Percentiles rank a stretch among this genome's conserved stretches.
Evolutionary conservation across 2,797 vertebrate genomes (phyloP).

Genomic region (Champsocephalus esox): DNA sequence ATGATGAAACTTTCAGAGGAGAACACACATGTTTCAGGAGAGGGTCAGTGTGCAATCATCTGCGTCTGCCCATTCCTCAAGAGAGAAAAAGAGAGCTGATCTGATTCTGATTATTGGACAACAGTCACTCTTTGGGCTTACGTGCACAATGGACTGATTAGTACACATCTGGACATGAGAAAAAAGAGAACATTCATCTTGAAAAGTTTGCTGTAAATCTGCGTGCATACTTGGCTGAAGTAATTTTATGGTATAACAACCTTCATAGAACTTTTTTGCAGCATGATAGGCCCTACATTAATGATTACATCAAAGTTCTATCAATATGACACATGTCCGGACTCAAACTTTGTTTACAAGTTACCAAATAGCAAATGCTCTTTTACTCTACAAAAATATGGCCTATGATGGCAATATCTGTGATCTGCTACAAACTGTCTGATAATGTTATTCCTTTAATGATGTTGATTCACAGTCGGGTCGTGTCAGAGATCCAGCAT

Average conservation of each 20-base stretch:
- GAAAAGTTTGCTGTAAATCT: conserved; percentile 60
- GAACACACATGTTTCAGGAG: conserved; percentile 53
- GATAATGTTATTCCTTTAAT: conserved; percentile 42
- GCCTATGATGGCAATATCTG: background rate
- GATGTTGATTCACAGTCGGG: conserved; percentile 40
- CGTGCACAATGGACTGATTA: conserved; percentile 72
- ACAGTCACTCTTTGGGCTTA: conserved; percentile 45
- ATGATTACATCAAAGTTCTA: conserved; percentile 29
- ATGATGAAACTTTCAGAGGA: conserved; percentile 40
- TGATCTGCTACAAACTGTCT: conserved; percentile 28
- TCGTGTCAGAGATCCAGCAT: conserved; percentile 48
- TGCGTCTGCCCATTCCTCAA: conserved; percentile 44
- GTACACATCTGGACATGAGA: conserved; percentile 72
- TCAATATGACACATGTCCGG: conserved; percentile 11
- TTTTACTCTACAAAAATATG: background rate
- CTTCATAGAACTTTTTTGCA: conserved; percentile 2
- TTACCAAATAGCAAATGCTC: background rate
- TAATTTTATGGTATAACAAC: conserved; percentile 35
- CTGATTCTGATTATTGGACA: conserved; percentile 66
- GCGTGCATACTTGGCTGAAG: conserved; percentile 34
- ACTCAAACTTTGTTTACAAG: conserved; percentile 6
- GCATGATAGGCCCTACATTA: background rate
- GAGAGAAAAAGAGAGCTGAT: conserved; percentile 45
- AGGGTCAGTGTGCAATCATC: conserved; percentile 40
- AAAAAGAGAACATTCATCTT: conserved; percentile 43